These are phyloP conservation scores for Ispidina picta DNA, from an alignment of 2,797 vertebrate species.

Conservation along the genomic window DNA sequence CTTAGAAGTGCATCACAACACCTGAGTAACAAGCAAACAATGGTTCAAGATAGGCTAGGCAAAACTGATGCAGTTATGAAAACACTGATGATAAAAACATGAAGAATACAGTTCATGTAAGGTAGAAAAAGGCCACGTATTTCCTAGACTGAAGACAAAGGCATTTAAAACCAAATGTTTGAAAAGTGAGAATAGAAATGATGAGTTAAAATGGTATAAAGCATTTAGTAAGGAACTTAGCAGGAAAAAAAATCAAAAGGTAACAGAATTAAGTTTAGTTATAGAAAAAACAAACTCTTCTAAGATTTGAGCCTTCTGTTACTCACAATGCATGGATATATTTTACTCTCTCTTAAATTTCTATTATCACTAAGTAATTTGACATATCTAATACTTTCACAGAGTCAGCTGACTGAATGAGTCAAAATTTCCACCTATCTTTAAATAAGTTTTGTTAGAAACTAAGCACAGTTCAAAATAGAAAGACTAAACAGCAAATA, in stretches of 20 bases:
- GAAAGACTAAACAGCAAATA: neutral
- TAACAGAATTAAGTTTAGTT: neutral
- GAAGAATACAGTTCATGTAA: neutral
- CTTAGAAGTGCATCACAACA: neutral
- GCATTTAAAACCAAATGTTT: neutral
- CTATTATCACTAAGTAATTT: neutral
- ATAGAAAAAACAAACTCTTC: neutral
- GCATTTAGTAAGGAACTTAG: neutral
- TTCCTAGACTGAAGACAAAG: neutral
- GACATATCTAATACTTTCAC: neutral
- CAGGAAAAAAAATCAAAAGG: neutral
- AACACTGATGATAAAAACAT: neutral
- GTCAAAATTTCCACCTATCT: neutral
- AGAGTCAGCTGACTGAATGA: neutral
- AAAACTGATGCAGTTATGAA: neutral
- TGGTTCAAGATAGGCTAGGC: fast-evolving
- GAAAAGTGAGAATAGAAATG: fast-evolving
- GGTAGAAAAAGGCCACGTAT: neutral
- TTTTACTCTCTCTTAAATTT: neutral
- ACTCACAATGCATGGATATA: neutral
- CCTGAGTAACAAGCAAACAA: neutral
- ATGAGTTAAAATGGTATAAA: neutral
- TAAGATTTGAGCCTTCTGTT: neutral
- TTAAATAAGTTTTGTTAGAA: neutral
- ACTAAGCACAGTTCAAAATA: neutral